Base-by-base conservation (phyloP, 2,113 vertebrate genomes). In the Pavo muticus region DNA sequence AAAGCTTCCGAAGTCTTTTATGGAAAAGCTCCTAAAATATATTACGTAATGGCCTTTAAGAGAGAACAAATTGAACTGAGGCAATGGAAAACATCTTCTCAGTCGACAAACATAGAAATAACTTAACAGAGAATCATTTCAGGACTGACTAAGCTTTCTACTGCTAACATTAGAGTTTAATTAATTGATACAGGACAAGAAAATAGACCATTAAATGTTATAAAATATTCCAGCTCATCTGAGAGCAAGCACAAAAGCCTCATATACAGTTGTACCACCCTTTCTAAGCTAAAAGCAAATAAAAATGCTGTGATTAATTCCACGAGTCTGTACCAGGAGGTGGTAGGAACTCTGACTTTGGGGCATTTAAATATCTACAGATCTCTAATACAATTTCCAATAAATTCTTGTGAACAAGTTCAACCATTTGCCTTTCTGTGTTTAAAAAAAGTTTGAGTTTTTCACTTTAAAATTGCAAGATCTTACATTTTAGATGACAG, bases 161-260 rank as follows among this genome's bases (percentile, higher is more conserved):
- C 59, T 79, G 79, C 54, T 23, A 32, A 85, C 90, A 85, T 91
- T 87, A 83, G 82, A 70, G 27, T 63, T 95, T 87, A 76, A 93
- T 93, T 95, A 87, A 74, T 70, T 79, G 37, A 67, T 45, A 20
- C 16, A 35, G 68, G 37, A 59, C 82, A 70, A 72, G 48, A 91
- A 95, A 93, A 93, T 29, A 85, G 78, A 95, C 27, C 59, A 94
- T 88, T 87, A 93, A 91, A n/a, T 29, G 63, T 37, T 82, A 73
- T 85, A 72, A 94, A 85, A 69, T 69, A 69, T 83, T 83, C 71
- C 85, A 73, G 54, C 78, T 93, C 40, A 19, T 93, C 63, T 48
- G 68, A 87, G 68, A 90, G 65, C 6, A 10, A 76, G 54, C 74
- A 90, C 60, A 90, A 90, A 94, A 91, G 57, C 70, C 73, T 77